Evolutionary conservation across 2,888 invertebrate genomes (phyloP).

Genomic region (Ypsolopha sequella): DNA sequence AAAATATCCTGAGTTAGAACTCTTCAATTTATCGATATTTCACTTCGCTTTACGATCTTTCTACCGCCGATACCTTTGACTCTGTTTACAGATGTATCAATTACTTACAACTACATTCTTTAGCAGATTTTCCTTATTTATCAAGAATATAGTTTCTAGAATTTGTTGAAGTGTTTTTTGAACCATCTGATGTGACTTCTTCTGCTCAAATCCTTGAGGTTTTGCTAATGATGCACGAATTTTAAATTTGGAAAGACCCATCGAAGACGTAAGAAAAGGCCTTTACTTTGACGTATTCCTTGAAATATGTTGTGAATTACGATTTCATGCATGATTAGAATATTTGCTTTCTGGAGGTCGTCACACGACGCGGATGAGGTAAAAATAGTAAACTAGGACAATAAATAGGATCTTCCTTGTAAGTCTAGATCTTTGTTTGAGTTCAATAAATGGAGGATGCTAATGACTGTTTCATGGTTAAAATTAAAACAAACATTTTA

Average conservation of each 20-base stretch:
- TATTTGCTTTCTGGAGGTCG: slow-evolving; percentile 56
- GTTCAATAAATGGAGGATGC: slow-evolving; percentile 1
- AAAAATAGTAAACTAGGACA: neutral
- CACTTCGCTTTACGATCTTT: slow-evolving; percentile 5
- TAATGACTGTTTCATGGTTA: slow-evolving; percentile 26
- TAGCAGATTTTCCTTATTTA: slow-evolving; percentile 8
- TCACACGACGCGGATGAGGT: slow-evolving; percentile 30
- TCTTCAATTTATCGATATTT: slow-evolving; percentile 9
- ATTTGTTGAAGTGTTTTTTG: neutral
- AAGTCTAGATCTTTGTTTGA: slow-evolving; percentile 15
- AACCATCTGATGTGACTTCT: neutral
- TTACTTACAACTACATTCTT: slow-evolving; percentile 6
- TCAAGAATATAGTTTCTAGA: neutral
- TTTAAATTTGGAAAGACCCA: neutral
- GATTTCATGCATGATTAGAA: slow-evolving; percentile 55
- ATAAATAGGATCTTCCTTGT: neutral
- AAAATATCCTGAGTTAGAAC: slow-evolving; percentile 6
- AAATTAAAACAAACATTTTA: slow-evolving; percentile 20
- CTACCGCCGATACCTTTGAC: slow-evolving; percentile 5
- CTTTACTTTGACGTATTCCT: slow-evolving; percentile 18
- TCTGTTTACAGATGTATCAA: slow-evolving; percentile 7
- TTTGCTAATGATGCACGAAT: neutral
- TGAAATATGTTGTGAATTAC: slow-evolving; percentile 42
- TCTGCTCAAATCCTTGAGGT: too few species aligned
- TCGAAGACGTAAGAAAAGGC: neutral